Percentiles rank a stretch among this genome's conserved stretches.
These are phyloP conservation scores for Magallana ariakensis DNA, from an alignment of 1,140 invertebrate species.

Conservation along the genomic window DNA sequence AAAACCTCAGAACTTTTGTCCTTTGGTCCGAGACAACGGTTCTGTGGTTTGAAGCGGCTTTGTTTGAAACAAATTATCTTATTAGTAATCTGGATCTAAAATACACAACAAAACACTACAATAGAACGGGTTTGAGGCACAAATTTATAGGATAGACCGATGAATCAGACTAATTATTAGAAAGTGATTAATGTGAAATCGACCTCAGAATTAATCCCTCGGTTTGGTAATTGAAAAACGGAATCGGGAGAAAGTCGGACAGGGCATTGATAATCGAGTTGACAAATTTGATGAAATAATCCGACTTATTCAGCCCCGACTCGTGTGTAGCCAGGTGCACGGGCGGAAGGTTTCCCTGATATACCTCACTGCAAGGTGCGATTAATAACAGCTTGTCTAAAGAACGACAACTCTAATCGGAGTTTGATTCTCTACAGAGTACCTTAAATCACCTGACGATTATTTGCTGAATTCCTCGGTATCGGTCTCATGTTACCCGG, in stretches of 20 bases:
- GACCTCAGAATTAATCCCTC: constrained; percentile 31
- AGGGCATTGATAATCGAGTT: constrained; percentile 36
- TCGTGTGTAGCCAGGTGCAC: constrained; percentile 19
- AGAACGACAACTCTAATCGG: constrained; percentile 42
- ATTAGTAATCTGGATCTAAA: constrained; percentile 25
- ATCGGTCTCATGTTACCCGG: background rate
- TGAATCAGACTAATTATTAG: constrained; percentile 44
- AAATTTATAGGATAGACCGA: constrained; percentile 31
- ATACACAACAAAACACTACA: constrained; percentile 28
- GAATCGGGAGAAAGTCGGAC: constrained; percentile 36
- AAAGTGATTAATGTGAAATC: constrained; percentile 43
- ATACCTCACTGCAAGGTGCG: constrained; percentile 26
- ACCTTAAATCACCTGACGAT: constrained; percentile 40
- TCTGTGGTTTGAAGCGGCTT: background rate
- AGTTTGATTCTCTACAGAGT: constrained; percentile 31
- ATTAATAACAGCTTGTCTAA: constrained; percentile 46
- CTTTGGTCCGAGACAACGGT: background rate
- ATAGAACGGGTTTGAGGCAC: constrained; percentile 9
- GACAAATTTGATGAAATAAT: constrained; percentile 44
- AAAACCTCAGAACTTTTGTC: no score
- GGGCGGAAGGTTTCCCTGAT: constrained; percentile 3
- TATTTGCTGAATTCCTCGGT: constrained; percentile 20
- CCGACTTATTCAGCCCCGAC: constrained; percentile 5
- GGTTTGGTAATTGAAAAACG: constrained; percentile 32
- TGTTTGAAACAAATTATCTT: constrained; percentile 25